Percentiles rank a stretch among this genome's conserved stretches.
Evolutionary conservation across 2,888 invertebrate genomes (phyloP).

Genomic region (Pheosia gnoma): DNA sequence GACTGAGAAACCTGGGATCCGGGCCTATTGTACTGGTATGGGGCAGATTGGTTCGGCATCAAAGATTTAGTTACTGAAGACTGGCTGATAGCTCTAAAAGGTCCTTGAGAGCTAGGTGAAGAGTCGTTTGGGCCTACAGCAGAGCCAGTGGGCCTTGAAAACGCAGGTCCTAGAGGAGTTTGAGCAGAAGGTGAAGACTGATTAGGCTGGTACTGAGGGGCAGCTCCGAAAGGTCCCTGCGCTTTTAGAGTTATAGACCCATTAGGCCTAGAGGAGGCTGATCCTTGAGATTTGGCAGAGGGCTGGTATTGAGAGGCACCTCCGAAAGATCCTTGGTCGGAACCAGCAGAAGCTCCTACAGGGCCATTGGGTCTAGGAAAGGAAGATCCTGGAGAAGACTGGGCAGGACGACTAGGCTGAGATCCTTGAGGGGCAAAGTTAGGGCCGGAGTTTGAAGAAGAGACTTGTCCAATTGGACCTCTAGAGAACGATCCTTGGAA

Average conservation of each 20-base stretch:
- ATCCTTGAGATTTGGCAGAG: background rate
- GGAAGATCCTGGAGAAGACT: constrained; percentile 6
- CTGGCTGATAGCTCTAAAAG: constrained; percentile 18
- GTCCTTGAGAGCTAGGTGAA: background rate
- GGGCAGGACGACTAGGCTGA: background rate
- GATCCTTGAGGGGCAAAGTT: constrained; percentile 5
- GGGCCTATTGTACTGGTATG: constrained; percentile 53
- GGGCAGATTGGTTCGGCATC: constrained; percentile 38
- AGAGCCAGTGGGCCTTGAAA: background rate
- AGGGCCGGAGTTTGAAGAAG: background rate
- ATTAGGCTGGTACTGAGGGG: constrained; percentile 5
- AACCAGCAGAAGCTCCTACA: background rate
- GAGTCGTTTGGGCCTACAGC: background rate
- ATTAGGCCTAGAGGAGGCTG: constrained; percentile 12
- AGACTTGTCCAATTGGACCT: background rate
- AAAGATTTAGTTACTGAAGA: constrained; percentile 22
- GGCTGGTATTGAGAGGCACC: constrained; percentile 16
- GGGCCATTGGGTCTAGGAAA: background rate
- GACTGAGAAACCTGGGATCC: constrained; percentile 10
- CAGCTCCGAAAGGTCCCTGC: constrained; percentile 19
- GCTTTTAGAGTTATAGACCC: constrained; percentile 3
- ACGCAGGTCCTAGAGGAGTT: background rate
- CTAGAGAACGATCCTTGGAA: constrained; percentile 24
- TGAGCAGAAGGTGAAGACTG: background rate
- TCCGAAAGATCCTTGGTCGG: constrained; percentile 8